Conservation (phyloP, 2,797 vertebrate genomes). For the Tolypeutes matacus region DNA sequence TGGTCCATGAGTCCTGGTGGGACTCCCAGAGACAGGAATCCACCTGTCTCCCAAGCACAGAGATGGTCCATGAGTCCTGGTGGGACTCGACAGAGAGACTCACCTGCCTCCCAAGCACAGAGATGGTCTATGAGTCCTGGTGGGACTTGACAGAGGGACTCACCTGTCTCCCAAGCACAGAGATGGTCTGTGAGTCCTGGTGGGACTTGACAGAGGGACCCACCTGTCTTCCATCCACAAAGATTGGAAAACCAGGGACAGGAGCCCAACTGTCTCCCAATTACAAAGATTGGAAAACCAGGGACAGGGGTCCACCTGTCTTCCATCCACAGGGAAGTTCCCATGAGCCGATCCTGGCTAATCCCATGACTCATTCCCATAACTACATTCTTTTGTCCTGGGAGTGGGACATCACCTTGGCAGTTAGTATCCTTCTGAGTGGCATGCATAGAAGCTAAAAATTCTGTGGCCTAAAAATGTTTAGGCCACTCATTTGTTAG, state of each 20-base stretch:
- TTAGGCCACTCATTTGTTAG: background rate
- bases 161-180: background rate
- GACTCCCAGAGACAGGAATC: rapidly evolving
- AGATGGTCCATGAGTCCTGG: background rate
- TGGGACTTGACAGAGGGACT: rapidly evolving
- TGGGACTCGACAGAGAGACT: background rate
- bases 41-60: background rate
- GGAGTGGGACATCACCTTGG: too few relatives aligned
- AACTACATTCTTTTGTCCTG: rapidly evolving
- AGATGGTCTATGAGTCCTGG: too few relatives aligned
- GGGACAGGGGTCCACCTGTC: too few relatives aligned
- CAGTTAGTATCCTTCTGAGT: background rate
- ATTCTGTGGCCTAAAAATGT: rapidly evolving
- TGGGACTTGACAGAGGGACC: background rate
- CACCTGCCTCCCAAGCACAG: too few relatives aligned
- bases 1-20: too few relatives aligned
- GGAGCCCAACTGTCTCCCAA: too few relatives aligned
- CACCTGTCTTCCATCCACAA: too few relatives aligned
- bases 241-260: too few relatives aligned
- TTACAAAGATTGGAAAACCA: too few relatives aligned
- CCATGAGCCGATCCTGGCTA: too few relatives aligned
- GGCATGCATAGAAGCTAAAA: too few relatives aligned
- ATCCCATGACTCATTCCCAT: background rate
- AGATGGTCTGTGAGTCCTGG: background rate
- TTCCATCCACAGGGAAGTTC: rapidly evolving